Percentiles rank a stretch among this genome's conserved stretches.
phyloP scores from a whole-genome alignment of 2,888 invertebrate genomes.

The Tipula unca region DNA sequence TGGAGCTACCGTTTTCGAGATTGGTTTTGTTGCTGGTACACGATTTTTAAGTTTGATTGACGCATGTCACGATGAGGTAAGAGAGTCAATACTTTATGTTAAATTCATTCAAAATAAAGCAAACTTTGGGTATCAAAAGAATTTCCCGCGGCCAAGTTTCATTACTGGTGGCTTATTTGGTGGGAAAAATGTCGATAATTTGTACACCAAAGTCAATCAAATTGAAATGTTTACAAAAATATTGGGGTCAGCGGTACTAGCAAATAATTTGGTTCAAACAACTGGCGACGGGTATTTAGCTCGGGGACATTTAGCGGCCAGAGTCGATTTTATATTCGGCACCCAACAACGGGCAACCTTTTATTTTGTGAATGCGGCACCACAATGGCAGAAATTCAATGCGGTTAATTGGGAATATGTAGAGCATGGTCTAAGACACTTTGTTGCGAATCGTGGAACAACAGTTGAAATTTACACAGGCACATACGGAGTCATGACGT shows the following conservation, averaged over 20 bases:
- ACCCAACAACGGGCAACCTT: conserved; percentile 46
- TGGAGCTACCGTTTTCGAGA: conserved; percentile 30
- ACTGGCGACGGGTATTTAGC: conserved; percentile 36
- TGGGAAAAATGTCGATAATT: conserved; percentile 32
- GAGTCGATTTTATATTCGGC: conserved; percentile 46
- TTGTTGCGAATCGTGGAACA: conserved; percentile 36
- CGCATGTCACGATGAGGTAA: conserved; percentile 39
- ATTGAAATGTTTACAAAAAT: conserved; percentile 35
- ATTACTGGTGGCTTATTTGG: conserved; percentile 36
- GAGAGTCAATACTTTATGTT: conserved; percentile 38
- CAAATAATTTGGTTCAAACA: conserved; percentile 34
- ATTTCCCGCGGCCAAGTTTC: conserved; percentile 36
- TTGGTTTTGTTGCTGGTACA: conserved; percentile 36
- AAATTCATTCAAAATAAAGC: conserved; percentile 37
- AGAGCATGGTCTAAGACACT: conserved; percentile 44
- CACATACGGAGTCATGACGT: conserved; percentile 45
- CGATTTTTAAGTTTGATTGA: conserved; percentile 38
- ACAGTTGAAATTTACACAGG: conserved; percentile 49
- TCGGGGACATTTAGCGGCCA: conserved; percentile 47
- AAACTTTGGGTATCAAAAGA: conserved; percentile 40
- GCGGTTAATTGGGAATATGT: conserved; percentile 48
- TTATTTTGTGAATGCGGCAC: conserved; percentile 47
- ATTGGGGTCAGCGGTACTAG: conserved; percentile 33
- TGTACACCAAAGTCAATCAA: conserved; percentile 38
- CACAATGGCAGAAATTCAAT: conserved; percentile 52